These are phyloP conservation scores for Dinoponera quadriceps DNA, from an alignment of 1,140 invertebrate genomes.

Conservation along the genomic window DNA sequence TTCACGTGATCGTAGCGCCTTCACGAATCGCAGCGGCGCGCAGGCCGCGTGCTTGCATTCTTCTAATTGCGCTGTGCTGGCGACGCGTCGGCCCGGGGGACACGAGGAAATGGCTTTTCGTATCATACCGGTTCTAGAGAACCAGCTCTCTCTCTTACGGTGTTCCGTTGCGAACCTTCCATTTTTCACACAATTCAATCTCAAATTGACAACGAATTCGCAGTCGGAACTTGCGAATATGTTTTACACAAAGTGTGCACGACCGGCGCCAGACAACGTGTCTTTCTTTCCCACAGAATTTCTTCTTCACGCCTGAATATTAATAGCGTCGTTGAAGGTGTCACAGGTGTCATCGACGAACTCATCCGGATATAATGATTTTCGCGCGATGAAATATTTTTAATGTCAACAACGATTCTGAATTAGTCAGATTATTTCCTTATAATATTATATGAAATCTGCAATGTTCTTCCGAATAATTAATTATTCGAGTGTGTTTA, in stretches of 20 bases:
- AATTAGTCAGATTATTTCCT: conserved; percentile 5
- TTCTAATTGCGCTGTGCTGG: background rate
- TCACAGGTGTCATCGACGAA: background rate
- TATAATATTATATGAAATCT: background rate
- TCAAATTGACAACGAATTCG: background rate
- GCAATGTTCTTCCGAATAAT: background rate
- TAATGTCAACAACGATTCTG: conserved; percentile 1
- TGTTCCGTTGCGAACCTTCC: background rate
- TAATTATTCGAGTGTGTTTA: background rate
- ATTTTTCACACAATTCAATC: background rate
- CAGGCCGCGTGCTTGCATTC: conserved; percentile 61
- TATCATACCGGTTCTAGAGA: background rate
- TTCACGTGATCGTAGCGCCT: conserved; percentile 68
- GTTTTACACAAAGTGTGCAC: too few species aligned
- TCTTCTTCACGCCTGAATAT: background rate
- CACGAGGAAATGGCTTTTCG: background rate
- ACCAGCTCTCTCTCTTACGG: background rate
- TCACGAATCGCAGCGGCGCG: conserved; percentile 49
- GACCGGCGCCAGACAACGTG: background rate
- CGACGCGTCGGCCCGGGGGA: conserved; percentile 9
- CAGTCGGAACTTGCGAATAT: background rate
- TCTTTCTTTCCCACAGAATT: conserved; percentile 13
- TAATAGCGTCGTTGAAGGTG: background rate
- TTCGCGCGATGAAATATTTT: conserved; percentile 8
- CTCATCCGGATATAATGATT: background rate